Percentiles rank a stretch among this genome's conserved stretches.
Conservation (phyloP, 2,888 invertebrate genomes). For the Amblyjoppa fuscipennis region DNA sequence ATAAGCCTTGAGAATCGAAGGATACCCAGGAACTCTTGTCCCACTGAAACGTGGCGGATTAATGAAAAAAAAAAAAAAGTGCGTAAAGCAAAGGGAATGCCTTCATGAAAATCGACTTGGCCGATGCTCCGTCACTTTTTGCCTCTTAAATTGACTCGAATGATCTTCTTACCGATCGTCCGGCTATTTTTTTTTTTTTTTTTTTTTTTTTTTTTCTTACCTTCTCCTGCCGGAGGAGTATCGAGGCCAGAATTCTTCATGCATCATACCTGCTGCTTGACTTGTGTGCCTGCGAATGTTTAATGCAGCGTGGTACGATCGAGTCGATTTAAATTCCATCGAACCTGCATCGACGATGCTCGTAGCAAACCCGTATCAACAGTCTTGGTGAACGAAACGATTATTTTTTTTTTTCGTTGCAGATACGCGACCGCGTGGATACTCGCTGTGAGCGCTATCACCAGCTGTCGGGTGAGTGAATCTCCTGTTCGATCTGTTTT, state of each 20-base stretch:
- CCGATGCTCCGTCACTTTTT: neutral
- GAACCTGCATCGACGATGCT: slow-evolving; percentile 3
- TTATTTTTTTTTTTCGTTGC: slow-evolving; percentile 76
- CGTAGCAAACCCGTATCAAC: slow-evolving; percentile 6
- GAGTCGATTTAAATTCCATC: slow-evolving; percentile 58
- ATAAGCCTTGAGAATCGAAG: neutral
- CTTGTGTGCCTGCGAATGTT: slow-evolving; percentile 9
- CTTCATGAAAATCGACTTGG: neutral
- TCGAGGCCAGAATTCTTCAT: slow-evolving; percentile 36
- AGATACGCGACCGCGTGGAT: slow-evolving; percentile 81
- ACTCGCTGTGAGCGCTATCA: slow-evolving; percentile 75
- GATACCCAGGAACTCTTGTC: neutral
- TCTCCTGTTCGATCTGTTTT: slow-evolving; percentile 6
- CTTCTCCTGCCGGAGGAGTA: slow-evolving; percentile 37
- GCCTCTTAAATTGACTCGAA: slow-evolving; percentile 2
- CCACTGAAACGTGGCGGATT: neutral
- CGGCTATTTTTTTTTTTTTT: neutral
- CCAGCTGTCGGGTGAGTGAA: slow-evolving; percentile 77
- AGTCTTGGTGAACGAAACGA: slow-evolving; percentile 22
- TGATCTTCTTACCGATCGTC: slow-evolving; percentile 6
- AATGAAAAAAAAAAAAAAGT: neutral
- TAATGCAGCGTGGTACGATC: slow-evolving; percentile 12
- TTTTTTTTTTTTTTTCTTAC: slow-evolving; percentile 10
- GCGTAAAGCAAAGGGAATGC: neutral
- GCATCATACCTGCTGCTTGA: slow-evolving; percentile 40